Conservation (phyloP, 2,888 invertebrate genomes). For the Trichacis sp. region DNA sequence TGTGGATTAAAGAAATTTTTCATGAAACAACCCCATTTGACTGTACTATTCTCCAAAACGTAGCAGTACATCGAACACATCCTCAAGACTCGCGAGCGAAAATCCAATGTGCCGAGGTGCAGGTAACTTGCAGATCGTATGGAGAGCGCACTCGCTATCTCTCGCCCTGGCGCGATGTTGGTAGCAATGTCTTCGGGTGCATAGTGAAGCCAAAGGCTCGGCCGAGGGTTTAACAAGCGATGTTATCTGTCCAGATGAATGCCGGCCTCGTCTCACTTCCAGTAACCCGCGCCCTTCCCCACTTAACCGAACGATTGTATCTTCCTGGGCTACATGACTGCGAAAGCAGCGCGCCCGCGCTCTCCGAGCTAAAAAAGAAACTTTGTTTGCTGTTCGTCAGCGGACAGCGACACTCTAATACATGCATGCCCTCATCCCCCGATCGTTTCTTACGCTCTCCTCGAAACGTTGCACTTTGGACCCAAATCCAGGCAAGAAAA, state of each 20-base stretch:
- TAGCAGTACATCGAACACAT: not conserved
- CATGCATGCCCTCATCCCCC: conserved; percentile 1
- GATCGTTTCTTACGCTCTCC: conserved; percentile 7
- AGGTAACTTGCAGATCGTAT: conserved; percentile 12
- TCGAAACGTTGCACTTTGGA: not conserved
- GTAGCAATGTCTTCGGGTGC: conserved; percentile 50
- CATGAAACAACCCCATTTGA: too few relatives aligned
- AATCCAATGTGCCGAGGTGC: not conserved
- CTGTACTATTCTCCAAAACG: not conserved
- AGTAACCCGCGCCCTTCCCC: conserved; percentile 49
- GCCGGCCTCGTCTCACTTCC: conserved; percentile 52
- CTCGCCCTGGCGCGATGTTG: conserved; percentile 59
- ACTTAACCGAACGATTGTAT: conserved; percentile 51
- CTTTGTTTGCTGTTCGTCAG: conserved; percentile 11
- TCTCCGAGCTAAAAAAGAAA: conserved; percentile 10
- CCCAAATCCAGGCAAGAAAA: not conserved
- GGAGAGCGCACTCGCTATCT: conserved; percentile 54
- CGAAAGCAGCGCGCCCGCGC: conserved; percentile 25
- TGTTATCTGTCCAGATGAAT: conserved; percentile 67
- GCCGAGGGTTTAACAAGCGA: conserved; percentile 67
- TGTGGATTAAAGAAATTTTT: too few relatives aligned
- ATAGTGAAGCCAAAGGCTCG: conserved; percentile 44
- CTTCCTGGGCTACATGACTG: conserved; percentile 48
- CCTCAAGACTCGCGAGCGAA: not conserved
- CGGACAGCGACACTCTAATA: conserved; percentile 9